Conservation (phyloP, 2,113 vertebrate genomes). For the Arvicanthis niloticus region DNA sequence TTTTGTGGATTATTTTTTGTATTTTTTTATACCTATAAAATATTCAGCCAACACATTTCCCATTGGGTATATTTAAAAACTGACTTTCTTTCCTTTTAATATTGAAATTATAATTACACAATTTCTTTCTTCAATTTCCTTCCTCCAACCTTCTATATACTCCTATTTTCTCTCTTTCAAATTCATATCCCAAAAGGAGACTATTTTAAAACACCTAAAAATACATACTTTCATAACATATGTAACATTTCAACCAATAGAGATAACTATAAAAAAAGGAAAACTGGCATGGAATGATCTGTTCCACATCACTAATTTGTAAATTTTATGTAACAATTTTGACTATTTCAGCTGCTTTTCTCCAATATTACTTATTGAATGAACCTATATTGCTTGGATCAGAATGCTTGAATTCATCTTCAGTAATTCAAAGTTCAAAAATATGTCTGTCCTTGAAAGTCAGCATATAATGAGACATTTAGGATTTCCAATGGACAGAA, state of each 20-base stretch:
- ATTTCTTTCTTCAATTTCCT: neutral
- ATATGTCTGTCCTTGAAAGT: neutral
- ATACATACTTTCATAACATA: neutral
- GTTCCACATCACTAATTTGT: neutral
- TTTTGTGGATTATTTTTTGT: neutral
- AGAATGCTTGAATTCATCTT: slow-evolving; percentile 10
- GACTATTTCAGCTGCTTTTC: neutral
- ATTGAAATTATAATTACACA: neutral
- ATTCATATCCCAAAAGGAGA: neutral
- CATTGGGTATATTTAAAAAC: neutral
- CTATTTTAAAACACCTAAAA: neutral
- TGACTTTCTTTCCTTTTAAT: neutral
- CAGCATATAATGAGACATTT: neutral
- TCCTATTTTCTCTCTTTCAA: neutral
- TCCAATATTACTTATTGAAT: neutral
- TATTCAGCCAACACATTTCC: neutral
- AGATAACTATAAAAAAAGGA: neutral
- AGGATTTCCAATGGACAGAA: neutral
- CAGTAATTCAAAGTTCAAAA: neutral
- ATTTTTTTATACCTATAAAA: neutral
- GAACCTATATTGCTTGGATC: neutral
- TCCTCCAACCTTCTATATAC: neutral
- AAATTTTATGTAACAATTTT: slow-evolving; percentile 19
- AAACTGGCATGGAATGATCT: slow-evolving; percentile 18
- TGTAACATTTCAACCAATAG: neutral